A percentile compares a stretch with the other conserved stretches of the same genome.
phyloP scores from a whole-genome alignment of 2,113 vertebrate species.

The Diphyllodes magnificus region DNA sequence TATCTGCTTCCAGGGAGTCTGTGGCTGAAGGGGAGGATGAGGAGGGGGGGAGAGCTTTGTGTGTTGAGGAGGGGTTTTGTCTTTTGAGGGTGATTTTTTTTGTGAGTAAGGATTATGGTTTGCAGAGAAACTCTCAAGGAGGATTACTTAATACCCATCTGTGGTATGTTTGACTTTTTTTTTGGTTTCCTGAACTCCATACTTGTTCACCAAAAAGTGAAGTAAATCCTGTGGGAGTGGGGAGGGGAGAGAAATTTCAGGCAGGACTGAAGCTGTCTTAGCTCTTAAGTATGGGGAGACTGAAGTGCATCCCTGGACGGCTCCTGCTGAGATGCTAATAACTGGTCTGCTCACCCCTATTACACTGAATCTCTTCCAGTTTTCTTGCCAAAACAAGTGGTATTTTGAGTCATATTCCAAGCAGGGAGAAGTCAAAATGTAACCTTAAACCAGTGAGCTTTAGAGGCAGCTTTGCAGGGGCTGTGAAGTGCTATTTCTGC shows the following conservation, averaged over 20 bases:
- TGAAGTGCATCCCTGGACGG: not conserved
- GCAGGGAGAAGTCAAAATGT: not conserved
- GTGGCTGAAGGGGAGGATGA: not conserved
- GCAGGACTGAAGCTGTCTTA: not conserved
- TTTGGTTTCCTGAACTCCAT: not conserved
- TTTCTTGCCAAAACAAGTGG: slow-evolving; percentile 6
- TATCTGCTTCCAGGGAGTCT: not conserved
- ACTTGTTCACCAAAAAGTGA: not conserved
- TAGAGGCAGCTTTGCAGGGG: not conserved
- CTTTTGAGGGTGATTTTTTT: not conserved
- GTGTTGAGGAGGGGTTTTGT: not conserved
- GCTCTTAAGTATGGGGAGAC: not conserved
- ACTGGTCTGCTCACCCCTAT: not conserved
- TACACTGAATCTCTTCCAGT: not conserved
- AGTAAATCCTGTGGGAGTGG: not conserved
- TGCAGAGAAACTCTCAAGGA: not conserved
- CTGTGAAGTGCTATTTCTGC: not conserved
- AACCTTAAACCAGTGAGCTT: slow-evolving; percentile 18
- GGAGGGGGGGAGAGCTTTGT: not conserved
- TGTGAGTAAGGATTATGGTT: not conserved
- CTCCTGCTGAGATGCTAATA: not conserved
- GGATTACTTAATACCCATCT: not conserved
- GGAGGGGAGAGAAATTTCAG: not conserved
- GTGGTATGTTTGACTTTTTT: not conserved
- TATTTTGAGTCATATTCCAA: not conserved